Base-by-base conservation (phyloP, 1,140 invertebrate genomes). In the Diorhabda sublineata region DNA sequence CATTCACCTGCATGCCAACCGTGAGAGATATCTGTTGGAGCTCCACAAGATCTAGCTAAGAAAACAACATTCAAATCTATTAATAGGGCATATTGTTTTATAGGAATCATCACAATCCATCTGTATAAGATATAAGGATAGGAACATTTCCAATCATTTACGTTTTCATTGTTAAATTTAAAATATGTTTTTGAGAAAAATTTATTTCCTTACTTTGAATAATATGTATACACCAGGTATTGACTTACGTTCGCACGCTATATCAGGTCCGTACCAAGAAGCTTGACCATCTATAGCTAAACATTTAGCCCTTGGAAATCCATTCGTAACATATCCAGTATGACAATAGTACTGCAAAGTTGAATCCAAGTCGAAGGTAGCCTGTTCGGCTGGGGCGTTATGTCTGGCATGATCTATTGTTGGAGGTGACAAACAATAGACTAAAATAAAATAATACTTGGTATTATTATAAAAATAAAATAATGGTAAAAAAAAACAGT, bases 301-400 rank as follows among this genome's bases (percentile, higher is more conserved):
- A 81, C 97, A 99, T 82, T 97, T 97, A 57, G 96, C 93, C 61
- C 88, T 85, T 4, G 90, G 88, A 77, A 94, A 92, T 1, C 95
- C 94, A 71, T 91, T 90, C 42, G 91, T 91, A 42, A 90, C 89
- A 81, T 96, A 97, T 3, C 96, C 96, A 11, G 90, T 90, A 72
- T 92, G 88, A 79, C 97, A 99, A 74, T 91, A 91, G 83, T 98
- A 99, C 78, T 94, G 90, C 0, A 98, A 88, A 1, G 90, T 92
- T 7, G 88, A 91, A 74, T 93, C 91, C 70, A 94, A 80, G 78
- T 93, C 92, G 76, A 94, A 95, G 9, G 91, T 93, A 3, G 86
- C 87, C 78, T 95, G 92, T 70, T 93, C 92, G 2, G 87, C 83
- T 3, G 91, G 85, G 0, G 92, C 93, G 60, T 95, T 94, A 83